Evolutionary conservation across 2,113 vertebrate species (phyloP).

Genomic region (Jaculus jaculus): DNA sequence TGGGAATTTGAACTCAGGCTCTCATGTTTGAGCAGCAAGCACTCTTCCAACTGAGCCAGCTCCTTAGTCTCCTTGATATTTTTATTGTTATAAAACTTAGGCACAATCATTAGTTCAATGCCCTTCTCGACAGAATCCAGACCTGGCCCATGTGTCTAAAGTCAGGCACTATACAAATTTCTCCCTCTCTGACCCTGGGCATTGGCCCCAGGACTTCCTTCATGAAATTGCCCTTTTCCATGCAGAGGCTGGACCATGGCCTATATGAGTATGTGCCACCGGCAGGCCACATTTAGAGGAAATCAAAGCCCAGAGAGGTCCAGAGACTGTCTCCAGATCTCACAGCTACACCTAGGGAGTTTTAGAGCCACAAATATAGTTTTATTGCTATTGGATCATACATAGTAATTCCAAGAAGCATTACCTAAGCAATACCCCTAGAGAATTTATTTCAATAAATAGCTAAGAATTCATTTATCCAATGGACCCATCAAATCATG

Average conservation of each 20-base stretch:
- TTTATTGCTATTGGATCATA: neutral
- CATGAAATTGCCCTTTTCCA: neutral
- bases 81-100: neutral
- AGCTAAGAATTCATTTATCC: constrained; percentile 18
- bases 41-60: too few relatives aligned
- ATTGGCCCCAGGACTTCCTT: neutral
- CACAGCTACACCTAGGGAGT: neutral
- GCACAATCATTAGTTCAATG: neutral
- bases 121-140: neutral
- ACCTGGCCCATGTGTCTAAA: neutral
- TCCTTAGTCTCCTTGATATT: too few relatives aligned
- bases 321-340: neutral
- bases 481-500: neutral
- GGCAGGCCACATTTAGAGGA: neutral
- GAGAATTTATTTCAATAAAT: constrained; percentile 27
- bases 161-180: neutral
- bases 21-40: too few relatives aligned
- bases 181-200: neutral
- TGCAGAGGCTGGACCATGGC: neutral
- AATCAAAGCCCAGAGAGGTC: neutral
- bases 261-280: too few relatives aligned
- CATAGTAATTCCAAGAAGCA: constrained; percentile 2
- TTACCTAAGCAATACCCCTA: neutral
- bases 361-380: neutral
- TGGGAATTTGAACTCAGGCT: too few relatives aligned